Percentiles rank a stretch among this genome's conserved stretches.
Evolutionary conservation across 2,888 invertebrate species (phyloP).

Genomic region (Perdita meconis): DNA sequence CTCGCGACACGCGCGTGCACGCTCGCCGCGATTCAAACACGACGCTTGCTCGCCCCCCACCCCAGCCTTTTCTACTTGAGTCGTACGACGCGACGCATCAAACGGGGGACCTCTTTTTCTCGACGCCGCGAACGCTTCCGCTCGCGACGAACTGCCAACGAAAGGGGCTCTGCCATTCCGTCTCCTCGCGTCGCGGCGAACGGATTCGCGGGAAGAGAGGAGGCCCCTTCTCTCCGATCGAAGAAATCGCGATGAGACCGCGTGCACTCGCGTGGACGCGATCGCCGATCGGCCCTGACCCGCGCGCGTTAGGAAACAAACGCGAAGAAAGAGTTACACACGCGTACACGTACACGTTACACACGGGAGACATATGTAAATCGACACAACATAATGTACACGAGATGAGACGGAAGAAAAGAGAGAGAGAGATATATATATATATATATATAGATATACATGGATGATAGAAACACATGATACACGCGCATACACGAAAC

Average conservation of each 20-base stretch:
- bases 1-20: constrained; percentile 33
- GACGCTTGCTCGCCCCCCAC: constrained; percentile 6
- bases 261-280: constrained; percentile 42
- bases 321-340: constrained; percentile 31
- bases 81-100: constrained; percentile 13
- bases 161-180: constrained; percentile 3
- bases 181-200: constrained; percentile 10
- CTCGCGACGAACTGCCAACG: constrained; percentile 42
- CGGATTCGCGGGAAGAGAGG: constrained; percentile 1
- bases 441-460: not conserved
- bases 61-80: constrained; percentile 22
- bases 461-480: constrained; percentile 24
- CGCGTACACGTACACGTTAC: constrained; percentile 6
- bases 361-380: not conserved
- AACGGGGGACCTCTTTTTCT: constrained; percentile 19
- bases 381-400: constrained; percentile 26
- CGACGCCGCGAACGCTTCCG: no score
- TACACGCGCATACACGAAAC: constrained; percentile 50
- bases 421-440: constrained; percentile 16
- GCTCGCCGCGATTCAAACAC: constrained; percentile 1
- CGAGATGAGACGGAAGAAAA: not conserved
- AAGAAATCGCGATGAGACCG: constrained; percentile 3
- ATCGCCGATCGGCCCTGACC: constrained; percentile 23
- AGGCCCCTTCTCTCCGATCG: not conserved
- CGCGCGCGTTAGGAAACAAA: constrained; percentile 40